Percentiles rank a stretch among this genome's conserved stretches.
These are phyloP conservation scores for Amblyornis subalaris DNA, from an alignment of 2,113 vertebrate species.

Conservation along the genomic window DNA sequence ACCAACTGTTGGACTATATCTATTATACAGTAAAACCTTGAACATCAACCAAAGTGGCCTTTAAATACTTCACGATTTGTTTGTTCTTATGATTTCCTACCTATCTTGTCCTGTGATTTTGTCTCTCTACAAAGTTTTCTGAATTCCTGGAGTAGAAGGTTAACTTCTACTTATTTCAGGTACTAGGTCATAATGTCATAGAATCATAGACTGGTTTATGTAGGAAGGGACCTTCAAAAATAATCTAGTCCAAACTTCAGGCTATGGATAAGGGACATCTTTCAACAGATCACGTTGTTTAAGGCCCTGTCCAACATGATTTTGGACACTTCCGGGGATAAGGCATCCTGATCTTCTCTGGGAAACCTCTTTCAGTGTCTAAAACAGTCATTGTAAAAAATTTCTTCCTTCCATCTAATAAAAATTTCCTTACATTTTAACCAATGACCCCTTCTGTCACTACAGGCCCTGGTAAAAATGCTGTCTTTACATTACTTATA, in stretches of 20 bases:
- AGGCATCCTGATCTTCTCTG: background rate
- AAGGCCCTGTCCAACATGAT: background rate
- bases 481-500: background rate
- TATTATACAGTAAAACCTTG: background rate
- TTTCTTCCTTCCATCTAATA: background rate
- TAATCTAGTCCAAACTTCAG: background rate
- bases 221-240: background rate
- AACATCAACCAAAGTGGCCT: background rate
- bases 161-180: background rate
- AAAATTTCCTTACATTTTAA: background rate
- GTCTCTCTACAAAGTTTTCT: background rate
- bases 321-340: background rate
- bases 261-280: background rate
- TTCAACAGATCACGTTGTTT: background rate
- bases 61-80: background rate
- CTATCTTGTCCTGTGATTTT: background rate
- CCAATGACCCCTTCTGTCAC: background rate
- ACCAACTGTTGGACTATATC: background rate
- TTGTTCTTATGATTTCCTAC: background rate
- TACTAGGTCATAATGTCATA: background rate
- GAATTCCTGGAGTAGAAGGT: background rate
- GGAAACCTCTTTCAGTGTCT: background rate
- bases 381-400: background rate
- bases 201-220: fast-evolving
- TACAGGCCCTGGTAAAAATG: background rate